Evolutionary conservation across 2,888 invertebrate genomes (phyloP).

Genomic region (Heliconius hortense): DNA sequence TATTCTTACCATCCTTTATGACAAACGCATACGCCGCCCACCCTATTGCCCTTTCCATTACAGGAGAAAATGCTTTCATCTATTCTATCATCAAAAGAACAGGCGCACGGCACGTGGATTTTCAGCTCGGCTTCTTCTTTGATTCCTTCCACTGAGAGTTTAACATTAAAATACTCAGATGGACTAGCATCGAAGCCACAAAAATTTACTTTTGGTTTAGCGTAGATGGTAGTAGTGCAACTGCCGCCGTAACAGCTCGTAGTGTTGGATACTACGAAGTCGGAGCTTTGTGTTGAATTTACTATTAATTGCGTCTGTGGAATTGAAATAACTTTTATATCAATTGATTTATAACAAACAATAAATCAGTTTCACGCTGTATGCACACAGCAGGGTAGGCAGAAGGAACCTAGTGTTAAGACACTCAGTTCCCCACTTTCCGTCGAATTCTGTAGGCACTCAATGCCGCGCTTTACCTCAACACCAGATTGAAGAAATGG

Average conservation of each 20-base stretch:
- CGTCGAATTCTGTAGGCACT: too few relatives aligned
- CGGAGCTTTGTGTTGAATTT: constrained; percentile 54
- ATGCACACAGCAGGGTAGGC: too few relatives aligned
- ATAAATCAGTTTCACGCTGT: too few relatives aligned
- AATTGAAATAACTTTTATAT: constrained; percentile 15
- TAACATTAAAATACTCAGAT: constrained; percentile 53
- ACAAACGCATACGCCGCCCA: constrained; percentile 85
- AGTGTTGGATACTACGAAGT: constrained; percentile 38
- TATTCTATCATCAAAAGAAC: constrained; percentile 56
- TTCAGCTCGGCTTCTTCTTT: constrained; percentile 52
- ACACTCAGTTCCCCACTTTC: too few relatives aligned
- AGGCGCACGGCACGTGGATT: constrained; percentile 67
- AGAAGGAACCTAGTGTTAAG: too few relatives aligned
- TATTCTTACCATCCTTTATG: constrained; percentile 62
- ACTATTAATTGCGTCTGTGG: constrained; percentile 42
- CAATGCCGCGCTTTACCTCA: too few relatives aligned
- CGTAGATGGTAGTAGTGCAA: constrained; percentile 50
- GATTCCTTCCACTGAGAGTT: constrained; percentile 51
- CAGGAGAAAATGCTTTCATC: constrained; percentile 69
- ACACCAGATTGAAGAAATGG: too few relatives aligned
- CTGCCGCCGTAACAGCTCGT: constrained; percentile 42
- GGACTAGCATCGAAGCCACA: constrained; percentile 51
- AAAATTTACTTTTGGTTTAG: constrained; percentile 50
- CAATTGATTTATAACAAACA: not conserved
- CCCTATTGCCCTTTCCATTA: constrained; percentile 72